phyloP scores from a whole-genome alignment of 2,113 vertebrate genomes.

The Mirza zaza region DNA sequence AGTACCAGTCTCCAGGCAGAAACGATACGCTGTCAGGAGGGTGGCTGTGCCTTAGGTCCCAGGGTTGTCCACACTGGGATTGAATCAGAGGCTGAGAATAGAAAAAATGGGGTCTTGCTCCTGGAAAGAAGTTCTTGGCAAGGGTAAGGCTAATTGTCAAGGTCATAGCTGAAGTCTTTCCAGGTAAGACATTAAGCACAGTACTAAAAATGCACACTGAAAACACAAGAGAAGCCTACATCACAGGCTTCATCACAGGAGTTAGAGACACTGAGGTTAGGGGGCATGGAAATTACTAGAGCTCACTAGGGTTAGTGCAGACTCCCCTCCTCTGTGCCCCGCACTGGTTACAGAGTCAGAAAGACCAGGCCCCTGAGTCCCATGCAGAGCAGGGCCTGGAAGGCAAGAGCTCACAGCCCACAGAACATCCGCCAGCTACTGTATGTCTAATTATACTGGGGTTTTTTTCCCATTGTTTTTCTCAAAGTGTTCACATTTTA shows the following conservation, averaged over 20 bases:
- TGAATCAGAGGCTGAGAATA: neutral
- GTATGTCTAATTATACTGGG: neutral
- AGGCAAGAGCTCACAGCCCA: neutral
- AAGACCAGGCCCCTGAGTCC: neutral
- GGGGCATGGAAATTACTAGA: neutral
- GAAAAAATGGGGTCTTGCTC: neutral
- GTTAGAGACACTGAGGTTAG: neutral
- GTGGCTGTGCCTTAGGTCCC: neutral
- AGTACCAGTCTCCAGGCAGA: neutral
- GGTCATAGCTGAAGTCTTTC: conserved; percentile 54
- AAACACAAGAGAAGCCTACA: neutral
- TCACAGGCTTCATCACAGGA: too few relatives aligned
- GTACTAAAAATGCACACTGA: neutral
- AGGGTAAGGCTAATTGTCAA: neutral
- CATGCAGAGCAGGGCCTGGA: neutral
- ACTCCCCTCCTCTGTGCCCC: neutral
- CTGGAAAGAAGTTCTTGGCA: conserved; percentile 33
- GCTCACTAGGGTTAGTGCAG: neutral
- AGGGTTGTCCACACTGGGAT: neutral
- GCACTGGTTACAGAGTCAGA: too few relatives aligned
- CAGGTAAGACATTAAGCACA: neutral
- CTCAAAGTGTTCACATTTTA: neutral
- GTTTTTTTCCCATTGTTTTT: neutral
- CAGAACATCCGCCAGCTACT: neutral
- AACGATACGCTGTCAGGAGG: neutral